Base-by-base conservation (phyloP, 1,140 invertebrate species). In the Campoletis sonorensis region DNA sequence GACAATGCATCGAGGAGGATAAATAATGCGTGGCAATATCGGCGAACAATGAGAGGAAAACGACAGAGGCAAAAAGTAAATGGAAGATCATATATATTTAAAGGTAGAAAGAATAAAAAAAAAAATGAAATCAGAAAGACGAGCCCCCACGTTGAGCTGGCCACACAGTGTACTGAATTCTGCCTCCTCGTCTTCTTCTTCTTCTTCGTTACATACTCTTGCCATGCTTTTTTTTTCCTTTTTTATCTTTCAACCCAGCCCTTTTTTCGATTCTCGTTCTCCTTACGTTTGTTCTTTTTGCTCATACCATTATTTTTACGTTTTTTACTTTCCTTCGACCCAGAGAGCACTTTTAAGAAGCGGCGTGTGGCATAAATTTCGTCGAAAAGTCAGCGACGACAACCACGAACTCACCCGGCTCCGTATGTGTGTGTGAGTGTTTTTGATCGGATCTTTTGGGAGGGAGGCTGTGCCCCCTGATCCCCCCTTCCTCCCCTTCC, bases 21-120 rank as follows among this genome's bases (percentile, higher is more conserved):
- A 83, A 80, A 83, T 80, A 83, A 80, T 80, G 64, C 71, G 27
- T 58, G 64, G 72, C 79, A 78, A 82, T 40, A 80, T 73, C 33
- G 79, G 16, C 49, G 27, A 64, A 68, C 51, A 72, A 80, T 75
- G 40, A 75, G 40, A 64, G 68, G 51, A 79, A 70, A 54, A 68
- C 68, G 67, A 79, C 37, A 73, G 54, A 58, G 54, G 54, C 16
- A 58, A 58, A 58, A 58, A 58, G 54, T 58, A 58, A 58, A 58
- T 58, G 54, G 54, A 58, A 23, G 21, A 58, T 58, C 54, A 13
- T 58, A n/a, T 21, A 13, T 18, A 58, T 58, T 1, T 58, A 58
- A 18, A 58, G 54, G 54, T 37, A 23, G 21, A 67, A 67, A 67
- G 18, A 23, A 3, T 4, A 58, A 67, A 67, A 67, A 21, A 23